Conservation (phyloP, 2,888 invertebrate genomes). For the Listrodromus nycthemerus region DNA sequence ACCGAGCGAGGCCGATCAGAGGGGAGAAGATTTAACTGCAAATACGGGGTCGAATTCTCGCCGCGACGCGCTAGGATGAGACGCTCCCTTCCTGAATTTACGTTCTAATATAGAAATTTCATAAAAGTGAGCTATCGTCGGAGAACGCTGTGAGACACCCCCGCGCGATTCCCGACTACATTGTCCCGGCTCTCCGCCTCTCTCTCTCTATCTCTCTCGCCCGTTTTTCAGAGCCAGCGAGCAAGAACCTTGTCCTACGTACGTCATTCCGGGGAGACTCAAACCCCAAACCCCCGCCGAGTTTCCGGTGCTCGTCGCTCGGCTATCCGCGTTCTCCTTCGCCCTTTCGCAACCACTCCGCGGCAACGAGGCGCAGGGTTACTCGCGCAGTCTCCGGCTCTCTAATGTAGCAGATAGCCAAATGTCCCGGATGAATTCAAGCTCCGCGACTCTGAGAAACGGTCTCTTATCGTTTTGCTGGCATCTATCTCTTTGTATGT, state of each 20-base stretch:
- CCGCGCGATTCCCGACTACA: slow-evolving; percentile 37
- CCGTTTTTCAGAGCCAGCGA: slow-evolving; percentile 41
- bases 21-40: slow-evolving; percentile 38
- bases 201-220: slow-evolving; percentile 28
- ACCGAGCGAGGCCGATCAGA: slow-evolving; percentile 6
- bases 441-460: slow-evolving; percentile 68
- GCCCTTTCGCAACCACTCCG: slow-evolving; percentile 58
- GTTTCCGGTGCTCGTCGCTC: slow-evolving; percentile 47
- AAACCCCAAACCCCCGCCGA: slow-evolving; percentile 30
- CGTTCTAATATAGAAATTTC: slow-evolving; percentile 73
- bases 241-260: slow-evolving; percentile 34
- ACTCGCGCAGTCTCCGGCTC: slow-evolving; percentile 55
- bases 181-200: slow-evolving; percentile 42
- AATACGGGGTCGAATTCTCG: slow-evolving; percentile 60
- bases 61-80: slow-evolving; percentile 43
- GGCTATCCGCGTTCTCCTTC: slow-evolving; percentile 37
- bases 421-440: slow-evolving; percentile 77
- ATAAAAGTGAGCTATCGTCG: slow-evolving; percentile 66
- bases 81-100: slow-evolving; percentile 63
- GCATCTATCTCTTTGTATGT: slow-evolving; percentile 68
- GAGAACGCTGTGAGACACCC: slow-evolving; percentile 38
- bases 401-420: slow-evolving; percentile 76
- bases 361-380: slow-evolving; percentile 46
- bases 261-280: slow-evolving; percentile 56
- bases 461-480: slow-evolving; percentile 70